Evolutionary conservation across 2,113 vertebrate species (phyloP).

Genomic region (Bucco capensis): DNA sequence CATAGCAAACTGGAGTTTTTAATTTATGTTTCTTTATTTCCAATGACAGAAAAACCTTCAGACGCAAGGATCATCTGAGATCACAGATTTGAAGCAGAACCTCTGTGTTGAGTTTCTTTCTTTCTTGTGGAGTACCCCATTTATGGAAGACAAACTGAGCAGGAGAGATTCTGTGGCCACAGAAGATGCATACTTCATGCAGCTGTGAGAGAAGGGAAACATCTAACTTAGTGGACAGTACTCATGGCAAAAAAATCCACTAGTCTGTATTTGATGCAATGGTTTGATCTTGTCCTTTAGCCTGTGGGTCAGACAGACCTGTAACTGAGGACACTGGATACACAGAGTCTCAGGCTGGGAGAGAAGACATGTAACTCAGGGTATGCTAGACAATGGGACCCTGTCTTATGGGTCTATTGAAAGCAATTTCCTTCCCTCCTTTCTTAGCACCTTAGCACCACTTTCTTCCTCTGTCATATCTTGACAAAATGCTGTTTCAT

Average conservation of each 20-base stretch:
- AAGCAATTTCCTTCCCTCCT: neutral
- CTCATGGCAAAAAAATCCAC: neutral
- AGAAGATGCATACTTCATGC: neutral
- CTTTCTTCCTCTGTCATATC: neutral
- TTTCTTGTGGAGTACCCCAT: neutral
- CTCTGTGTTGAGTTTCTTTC: neutral
- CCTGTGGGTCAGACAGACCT: neutral
- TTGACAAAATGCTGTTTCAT: constrained; percentile 10
- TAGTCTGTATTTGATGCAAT: neutral
- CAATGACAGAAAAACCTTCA: neutral
- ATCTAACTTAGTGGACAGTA: neutral
- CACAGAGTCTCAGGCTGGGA: neutral
- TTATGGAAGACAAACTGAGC: neutral
- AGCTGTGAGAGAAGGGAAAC: neutral
- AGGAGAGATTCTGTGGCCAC: neutral
- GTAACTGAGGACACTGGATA: neutral
- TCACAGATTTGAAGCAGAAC: neutral
- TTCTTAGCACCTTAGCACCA: neutral
- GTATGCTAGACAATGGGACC: neutral
- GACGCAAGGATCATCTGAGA: neutral
- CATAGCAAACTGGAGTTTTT: neutral
- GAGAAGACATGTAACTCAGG: neutral
- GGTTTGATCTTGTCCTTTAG: neutral
- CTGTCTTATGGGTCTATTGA: neutral
- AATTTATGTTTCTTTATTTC: neutral